Percentiles rank a stretch among this genome's conserved stretches.
phyloP scores from a whole-genome alignment of 1,140 invertebrate genomes.

The Hirudo medicinalis region DNA sequence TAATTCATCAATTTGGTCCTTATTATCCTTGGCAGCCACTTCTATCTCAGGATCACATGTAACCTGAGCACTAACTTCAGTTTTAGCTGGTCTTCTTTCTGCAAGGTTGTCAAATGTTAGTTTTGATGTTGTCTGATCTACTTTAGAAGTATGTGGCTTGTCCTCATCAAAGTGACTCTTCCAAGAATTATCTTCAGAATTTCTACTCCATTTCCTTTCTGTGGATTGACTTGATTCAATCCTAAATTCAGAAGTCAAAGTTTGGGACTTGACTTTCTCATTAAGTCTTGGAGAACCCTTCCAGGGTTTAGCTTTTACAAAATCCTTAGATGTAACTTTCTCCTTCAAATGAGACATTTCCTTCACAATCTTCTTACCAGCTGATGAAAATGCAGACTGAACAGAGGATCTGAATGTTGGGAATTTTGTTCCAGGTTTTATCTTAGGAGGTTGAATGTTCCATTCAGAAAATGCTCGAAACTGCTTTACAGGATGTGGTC shows the following conservation, averaged over 20 bases:
- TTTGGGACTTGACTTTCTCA: not conserved
- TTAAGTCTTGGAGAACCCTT: not conserved
- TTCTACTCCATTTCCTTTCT: not conserved
- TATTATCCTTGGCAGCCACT: too few relatives aligned
- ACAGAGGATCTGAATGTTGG: not conserved
- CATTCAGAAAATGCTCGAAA: not conserved
- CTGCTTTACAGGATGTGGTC: not conserved
- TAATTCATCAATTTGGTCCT: not conserved
- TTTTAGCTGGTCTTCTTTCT: too few relatives aligned
- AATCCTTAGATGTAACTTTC: not conserved
- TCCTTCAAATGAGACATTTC: constrained; percentile 3
- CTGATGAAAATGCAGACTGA: not conserved
- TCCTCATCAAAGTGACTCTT: not conserved
- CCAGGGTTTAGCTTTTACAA: not conserved
- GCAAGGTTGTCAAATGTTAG: too few relatives aligned
- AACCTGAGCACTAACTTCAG: too few relatives aligned
- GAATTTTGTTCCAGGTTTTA: constrained; percentile 1
- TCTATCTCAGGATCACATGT: too few relatives aligned
- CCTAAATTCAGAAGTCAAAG: not conserved
- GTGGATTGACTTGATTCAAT: not conserved
- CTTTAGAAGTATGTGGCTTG: too few relatives aligned
- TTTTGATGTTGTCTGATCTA: too few relatives aligned
- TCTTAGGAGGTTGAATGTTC: constrained; percentile 5
- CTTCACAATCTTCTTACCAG: not conserved
- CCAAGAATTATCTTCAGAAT: not conserved